These are phyloP conservation scores for Bombyx mori DNA, from an alignment of 1,140 invertebrate genomes.

Conservation along the genomic window ASM3026992v2 NC_085107.1:20139001-20139500, in stretches of 20 bases:
- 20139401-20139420: constrained; percentile 70
- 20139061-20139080: no score
- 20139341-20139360: constrained; percentile 30
- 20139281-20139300: constrained; percentile 23
- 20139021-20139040: no score
- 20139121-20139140: no score
- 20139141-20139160: no score
- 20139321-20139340: constrained; percentile 27
- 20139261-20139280: constrained; percentile 18
- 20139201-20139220: constrained; percentile 19
- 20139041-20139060: no score
- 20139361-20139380: constrained; percentile 60
- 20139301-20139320: constrained; percentile 24
- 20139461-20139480: constrained; percentile 63
- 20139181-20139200: constrained; percentile 31
- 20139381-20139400: constrained; percentile 71
- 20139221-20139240: constrained; percentile 3
- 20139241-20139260: constrained; percentile 16
- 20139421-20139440: constrained; percentile 57
- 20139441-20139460: constrained; percentile 57
- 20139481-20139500: constrained; percentile 68
- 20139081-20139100: no score
- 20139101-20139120: no score
- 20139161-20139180: constrained; percentile 11
- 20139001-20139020: no score